Evolutionary conservation across 2,797 vertebrate species (phyloP).

Genomic region (Okamejei kenojei): DNA sequence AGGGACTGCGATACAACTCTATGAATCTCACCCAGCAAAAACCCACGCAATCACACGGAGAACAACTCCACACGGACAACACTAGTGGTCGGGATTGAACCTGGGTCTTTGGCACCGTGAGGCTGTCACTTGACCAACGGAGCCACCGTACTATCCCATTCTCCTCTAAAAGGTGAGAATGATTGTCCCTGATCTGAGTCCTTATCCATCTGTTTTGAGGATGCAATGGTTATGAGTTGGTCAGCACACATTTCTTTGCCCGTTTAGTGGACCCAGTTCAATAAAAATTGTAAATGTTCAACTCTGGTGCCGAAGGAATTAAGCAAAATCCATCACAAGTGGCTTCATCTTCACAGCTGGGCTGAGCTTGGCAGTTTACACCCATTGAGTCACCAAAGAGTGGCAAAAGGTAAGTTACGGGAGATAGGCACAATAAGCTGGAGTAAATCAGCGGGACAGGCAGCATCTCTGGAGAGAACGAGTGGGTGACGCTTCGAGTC

Average conservation of each 20-base stretch:
- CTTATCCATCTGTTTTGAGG: neutral
- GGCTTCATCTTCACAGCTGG: conserved; percentile 5
- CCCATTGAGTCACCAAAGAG: neutral
- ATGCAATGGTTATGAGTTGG: no score
- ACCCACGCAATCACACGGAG: no score
- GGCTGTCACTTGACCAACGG: neutral
- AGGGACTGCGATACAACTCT: no score
- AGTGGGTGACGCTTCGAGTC: no score
- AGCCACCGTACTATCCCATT: neutral
- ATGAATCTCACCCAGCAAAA: no score
- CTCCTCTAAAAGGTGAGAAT: no score
- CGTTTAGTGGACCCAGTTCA: neutral
- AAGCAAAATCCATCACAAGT: neutral
- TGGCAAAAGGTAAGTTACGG: neutral
- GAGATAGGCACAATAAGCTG: no score
- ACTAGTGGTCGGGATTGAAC: no score
- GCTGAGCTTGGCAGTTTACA: neutral
- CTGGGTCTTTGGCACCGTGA: neutral
- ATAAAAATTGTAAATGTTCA: neutral
- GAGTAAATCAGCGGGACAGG: no score
- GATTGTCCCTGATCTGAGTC: neutral
- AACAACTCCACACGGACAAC: no score
- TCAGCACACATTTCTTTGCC: neutral
- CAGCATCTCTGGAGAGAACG: no score
- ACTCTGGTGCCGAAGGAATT: neutral